Evolutionary conservation across 2,888 invertebrate genomes (phyloP), one percentile per base, ranked within the genome.

Genomic region (Dioctria rufipes): DNA sequence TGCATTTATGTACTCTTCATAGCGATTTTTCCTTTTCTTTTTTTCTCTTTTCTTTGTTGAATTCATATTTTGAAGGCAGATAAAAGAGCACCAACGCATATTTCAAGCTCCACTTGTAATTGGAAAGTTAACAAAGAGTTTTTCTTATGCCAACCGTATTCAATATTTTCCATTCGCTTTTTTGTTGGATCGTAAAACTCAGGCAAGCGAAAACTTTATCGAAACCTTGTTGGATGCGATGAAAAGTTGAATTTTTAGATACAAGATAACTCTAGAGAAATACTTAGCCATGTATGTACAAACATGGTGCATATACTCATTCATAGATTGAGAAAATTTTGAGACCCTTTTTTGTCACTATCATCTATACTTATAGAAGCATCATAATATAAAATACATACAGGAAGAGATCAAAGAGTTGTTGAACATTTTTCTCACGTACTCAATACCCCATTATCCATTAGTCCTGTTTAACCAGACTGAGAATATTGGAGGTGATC

Each of bases 391-490:
- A 1, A n/a, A 54, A n/a, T 54, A 25, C 25, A 25, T 25, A 43
- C 73, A 37, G 60, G 40, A n/a, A 40, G 13, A 60, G 58, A 60
- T 75, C 73, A 75, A 75, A 75, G 73, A n/a, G 73, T 54, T 73
- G 9, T 25, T 75, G 46, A 43, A 60, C 39, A 60, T 60, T 60
- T 75, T n/a, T n/a, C 60, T 60, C 58, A 75, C 73, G 73, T 75
- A 43, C 25, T 25, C 25, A 25, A 25, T 25, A 25, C 60, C 42
- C 25, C 43, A 75, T 40, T 75, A 42, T 60, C 73, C 60, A 60
- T 75, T 75, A 75, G 60, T 40, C 25, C 60, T 42, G 73, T 75
- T 75, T 60, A 75, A 43, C 60, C 63, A 25, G 51, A 39, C 51
- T 51, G 51, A 51, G n/a, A 65, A 11, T 51, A 69, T 69, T 39